phyloP scores from a whole-genome alignment of 2,113 vertebrate species.

The Candoia aspera region DNA sequence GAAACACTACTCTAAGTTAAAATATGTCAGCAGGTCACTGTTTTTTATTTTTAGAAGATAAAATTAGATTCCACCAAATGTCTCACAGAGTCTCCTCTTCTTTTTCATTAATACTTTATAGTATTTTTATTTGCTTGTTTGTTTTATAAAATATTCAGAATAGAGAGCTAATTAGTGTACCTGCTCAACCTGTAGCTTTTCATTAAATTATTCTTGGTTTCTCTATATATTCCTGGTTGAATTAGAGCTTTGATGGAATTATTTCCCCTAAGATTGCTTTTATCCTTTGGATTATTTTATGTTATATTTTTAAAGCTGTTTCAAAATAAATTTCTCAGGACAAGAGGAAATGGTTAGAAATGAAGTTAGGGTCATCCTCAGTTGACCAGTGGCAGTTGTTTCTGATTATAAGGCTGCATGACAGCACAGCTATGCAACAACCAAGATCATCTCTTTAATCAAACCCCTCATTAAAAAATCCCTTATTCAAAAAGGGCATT shows the following conservation, averaged over 20 bases:
- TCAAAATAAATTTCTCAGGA: not conserved
- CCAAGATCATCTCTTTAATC: not conserved
- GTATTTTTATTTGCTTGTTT: not conserved
- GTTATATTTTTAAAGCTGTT: not conserved
- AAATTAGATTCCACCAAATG: not conserved
- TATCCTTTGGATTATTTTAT: not conserved
- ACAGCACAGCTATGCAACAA: not conserved
- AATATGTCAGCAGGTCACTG: not conserved
- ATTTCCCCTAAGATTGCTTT: not conserved
- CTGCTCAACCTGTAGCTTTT: not conserved
- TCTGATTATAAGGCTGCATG: not conserved
- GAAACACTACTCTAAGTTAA: not conserved
- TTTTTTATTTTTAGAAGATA: not conserved
- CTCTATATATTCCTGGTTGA: not conserved
- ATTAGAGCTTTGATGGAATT: not conserved
- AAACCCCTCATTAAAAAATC: not conserved
- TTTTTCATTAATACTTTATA: not conserved
- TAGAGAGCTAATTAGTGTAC: not conserved
- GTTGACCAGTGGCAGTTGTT: not conserved
- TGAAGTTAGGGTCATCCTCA: not conserved
- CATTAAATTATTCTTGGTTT: not conserved
- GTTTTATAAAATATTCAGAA: not conserved
- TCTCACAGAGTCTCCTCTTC: not conserved
- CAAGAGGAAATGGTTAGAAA: not conserved
- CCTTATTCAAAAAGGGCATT: not conserved